A percentile compares a stretch with the other conserved stretches of the same genome.
Conservation (phyloP, 2,888 invertebrate species). For the Drosophila rellima region DNA sequence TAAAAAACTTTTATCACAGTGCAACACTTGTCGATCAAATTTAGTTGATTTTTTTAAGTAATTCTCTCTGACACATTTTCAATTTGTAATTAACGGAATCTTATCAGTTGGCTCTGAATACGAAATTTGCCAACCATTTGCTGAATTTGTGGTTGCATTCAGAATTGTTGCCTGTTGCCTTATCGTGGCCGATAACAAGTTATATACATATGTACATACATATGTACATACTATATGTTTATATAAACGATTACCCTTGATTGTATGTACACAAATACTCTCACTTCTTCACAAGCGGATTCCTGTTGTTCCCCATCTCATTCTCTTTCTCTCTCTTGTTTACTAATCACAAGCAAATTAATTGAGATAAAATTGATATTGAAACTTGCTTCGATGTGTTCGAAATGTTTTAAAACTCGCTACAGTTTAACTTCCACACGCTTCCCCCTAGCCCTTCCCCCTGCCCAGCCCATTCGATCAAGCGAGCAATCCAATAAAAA, state of each 20-base stretch:
- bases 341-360: constrained; percentile 35
- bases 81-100: constrained; percentile 34
- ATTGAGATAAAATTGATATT: constrained; percentile 41
- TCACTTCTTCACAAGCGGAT: constrained; percentile 17
- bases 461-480: background rate
- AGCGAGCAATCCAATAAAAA: constrained; percentile 16
- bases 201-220: constrained; percentile 22
- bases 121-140: constrained; percentile 23
- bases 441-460: background rate
- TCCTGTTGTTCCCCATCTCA: background rate
- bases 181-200: constrained; percentile 48
- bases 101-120: constrained; percentile 27
- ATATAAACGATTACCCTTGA: constrained; percentile 40
- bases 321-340: background rate
- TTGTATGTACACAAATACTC: constrained; percentile 21
- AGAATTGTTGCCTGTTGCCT: constrained; percentile 34
- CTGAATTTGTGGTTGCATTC: constrained; percentile 20
- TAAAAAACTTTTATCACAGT: background rate
- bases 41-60: background rate
- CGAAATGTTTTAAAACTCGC: constrained; percentile 42
- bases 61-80: constrained; percentile 27
- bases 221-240: constrained; percentile 25
- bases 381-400: constrained; percentile 52
- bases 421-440: background rate
- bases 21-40: background rate